Evolutionary conservation across 1,140 invertebrate species (phyloP), one percentile per base, ranked within the genome.

Genomic region (Steinernema khuongi): DNA sequence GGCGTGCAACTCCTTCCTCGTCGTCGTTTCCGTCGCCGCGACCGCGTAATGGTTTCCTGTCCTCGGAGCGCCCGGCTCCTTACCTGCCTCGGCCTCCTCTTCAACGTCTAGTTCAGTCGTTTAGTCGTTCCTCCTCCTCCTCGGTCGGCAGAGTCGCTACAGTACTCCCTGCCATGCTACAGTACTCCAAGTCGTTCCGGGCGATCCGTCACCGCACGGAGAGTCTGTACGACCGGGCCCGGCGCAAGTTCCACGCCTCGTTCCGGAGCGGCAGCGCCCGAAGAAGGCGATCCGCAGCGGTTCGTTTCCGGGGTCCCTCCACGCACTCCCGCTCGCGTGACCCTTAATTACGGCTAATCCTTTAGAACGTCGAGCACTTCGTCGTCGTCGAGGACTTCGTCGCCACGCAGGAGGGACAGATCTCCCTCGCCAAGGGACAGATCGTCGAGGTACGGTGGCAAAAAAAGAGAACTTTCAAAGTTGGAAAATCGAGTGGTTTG

Each of bases 151-250:
- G 1, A 70, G 31, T 36, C 17, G 28, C 69, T 43, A 22, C 41
- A 72, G 71, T 14, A 72, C n/a, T 60, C 26, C 50, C 11, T 26
- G 7, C 36, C 7, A 77, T 77, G 75, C 31, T 77, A 41, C 68
- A 68, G 28, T 77, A 77, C 67, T 77, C 75, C n/a, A 77, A 77
- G 36, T 77, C 75, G 29, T 77, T 72, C 67, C 75, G 75, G 2
- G 73, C 75, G 7, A 77, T 77, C 18, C 31, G 75, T 14, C 43
- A 67, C 17, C 43, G 75, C 33, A 77, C 75, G n/a, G 75, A 72
- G 33, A 74, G 68, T 68, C 72, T 77, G 1, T 77, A 77, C 43
- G 68, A 72, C 2, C n/a, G 75, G 28, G 75, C 75, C n/a, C 50
- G 75, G 7, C 73, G 68, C 36, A 71, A 74, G 26, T 31, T 77